phyloP scores from a whole-genome alignment of 2,113 vertebrate genomes.

The Psittacula cyanocephala region DNA sequence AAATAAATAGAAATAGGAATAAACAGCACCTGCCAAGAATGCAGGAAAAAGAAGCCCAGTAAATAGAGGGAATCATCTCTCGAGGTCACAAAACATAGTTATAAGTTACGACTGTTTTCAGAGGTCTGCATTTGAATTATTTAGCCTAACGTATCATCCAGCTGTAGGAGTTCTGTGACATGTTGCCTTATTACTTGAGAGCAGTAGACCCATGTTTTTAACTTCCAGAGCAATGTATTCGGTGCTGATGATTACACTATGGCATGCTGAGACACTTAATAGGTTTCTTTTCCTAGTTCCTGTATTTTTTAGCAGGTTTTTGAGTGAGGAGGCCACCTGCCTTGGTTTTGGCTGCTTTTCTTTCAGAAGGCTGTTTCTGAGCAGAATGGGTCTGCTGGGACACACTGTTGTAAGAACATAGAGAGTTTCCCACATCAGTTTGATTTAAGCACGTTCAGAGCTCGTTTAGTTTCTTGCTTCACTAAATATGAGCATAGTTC shows the following conservation, averaged over 20 bases:
- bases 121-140: background rate
- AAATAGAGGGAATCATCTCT: background rate
- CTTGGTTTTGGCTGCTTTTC: background rate
- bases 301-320: background rate
- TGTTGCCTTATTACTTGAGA: background rate
- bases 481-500: background rate
- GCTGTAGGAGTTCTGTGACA: background rate
- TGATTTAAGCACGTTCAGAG: background rate
- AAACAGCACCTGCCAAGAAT: background rate
- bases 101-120: background rate
- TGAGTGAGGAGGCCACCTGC: background rate
- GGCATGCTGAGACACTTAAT: background rate
- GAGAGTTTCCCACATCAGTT: background rate
- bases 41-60: background rate
- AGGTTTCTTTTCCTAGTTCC: background rate
- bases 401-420: background rate
- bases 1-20: background rate
- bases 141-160: background rate
- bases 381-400: background rate
- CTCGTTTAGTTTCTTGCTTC: background rate
- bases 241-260: background rate
- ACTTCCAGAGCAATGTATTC: background rate
- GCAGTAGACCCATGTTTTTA: background rate
- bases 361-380: background rate
- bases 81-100: background rate